phyloP scores from a whole-genome alignment of 30 jellyfish, hydroid and myxozoan species.

The Cassiopea andromeda region DNA sequence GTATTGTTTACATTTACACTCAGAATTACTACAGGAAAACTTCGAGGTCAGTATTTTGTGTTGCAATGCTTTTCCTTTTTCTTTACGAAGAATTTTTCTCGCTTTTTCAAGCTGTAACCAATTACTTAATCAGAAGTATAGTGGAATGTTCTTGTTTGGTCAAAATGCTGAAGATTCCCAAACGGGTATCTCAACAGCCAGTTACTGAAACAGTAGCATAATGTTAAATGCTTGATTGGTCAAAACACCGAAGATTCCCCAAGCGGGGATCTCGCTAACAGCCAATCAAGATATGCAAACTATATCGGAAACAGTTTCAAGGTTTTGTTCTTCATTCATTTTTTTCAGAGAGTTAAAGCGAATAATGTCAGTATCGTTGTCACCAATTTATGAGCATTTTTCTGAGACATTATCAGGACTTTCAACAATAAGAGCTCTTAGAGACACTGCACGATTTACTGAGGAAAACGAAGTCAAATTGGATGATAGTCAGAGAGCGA shows the following conservation, averaged over 20 bases:
- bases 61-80: too few relatives aligned
- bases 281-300: too few relatives aligned
- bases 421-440: constrained; percentile 86
- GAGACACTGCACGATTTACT: constrained; percentile 80
- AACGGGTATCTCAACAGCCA: too few relatives aligned
- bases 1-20: constrained; percentile 74
- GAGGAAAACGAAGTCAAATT: constrained; percentile 81
- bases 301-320: not conserved
- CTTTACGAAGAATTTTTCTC: too few relatives aligned
- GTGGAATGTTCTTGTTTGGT: too few relatives aligned
- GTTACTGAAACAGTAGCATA: too few relatives aligned
- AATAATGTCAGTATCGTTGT: constrained; percentile 73
- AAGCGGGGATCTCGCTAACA: too few relatives aligned
- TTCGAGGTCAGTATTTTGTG: constrained; percentile 77
- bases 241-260: too few relatives aligned
- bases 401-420: constrained; percentile 96
- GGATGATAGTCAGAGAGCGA: constrained; percentile 91
- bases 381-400: constrained; percentile 97
- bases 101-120: too few relatives aligned
- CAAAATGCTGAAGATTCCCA: too few relatives aligned
- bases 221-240: too few relatives aligned
- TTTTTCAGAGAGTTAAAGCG: constrained; percentile 92
- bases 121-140: too few relatives aligned
- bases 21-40: constrained; percentile 93
- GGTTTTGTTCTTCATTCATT: not conserved